Evolutionary conservation across 37 sponge, comb jelly and placozoan species (phyloP), one percentile per base, ranked within the genome.

Genomic region (Beroe ovata): DNA sequence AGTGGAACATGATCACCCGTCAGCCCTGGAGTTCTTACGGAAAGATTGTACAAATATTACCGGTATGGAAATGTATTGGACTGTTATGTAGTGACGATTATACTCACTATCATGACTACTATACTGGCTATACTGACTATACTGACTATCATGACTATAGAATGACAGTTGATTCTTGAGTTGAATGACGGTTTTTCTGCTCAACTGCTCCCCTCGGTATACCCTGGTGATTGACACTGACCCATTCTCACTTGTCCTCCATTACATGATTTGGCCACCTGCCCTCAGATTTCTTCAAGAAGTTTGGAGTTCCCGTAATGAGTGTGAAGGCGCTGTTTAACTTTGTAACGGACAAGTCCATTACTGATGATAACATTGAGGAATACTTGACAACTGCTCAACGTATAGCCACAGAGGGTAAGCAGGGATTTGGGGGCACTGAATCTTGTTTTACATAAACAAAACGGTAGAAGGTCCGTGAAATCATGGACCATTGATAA

Each of bases 1-100:
- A 0, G 99, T 99, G 19, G 99, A 98, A 54, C 99, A 98, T 88
- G 95, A 98, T 39, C 99, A 99, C 54, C 99, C 99, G 6, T 93
- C 94, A 16, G 99, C 99, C 32, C 88, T 99, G 25, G 96, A 95
- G 29, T 99, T 99, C 88, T 90, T 99, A 14, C 41, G 99, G 33
- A 96, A 96, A 33, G 99, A 99, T 71, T 99, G 99, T 64, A 14
- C 90, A 11, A 99, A 99, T 89, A 88, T 96, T 4, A 99, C 94
- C 0, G 91, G 91, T 91, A n/a, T n/a, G n/a, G n/a, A n/a, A n/a
- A n/a, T n/a, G n/a, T n/a, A n/a, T n/a, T n/a, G n/a, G n/a, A n/a
- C n/a, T n/a, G n/a, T n/a, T n/a, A n/a, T n/a, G n/a, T n/a, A n/a
- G n/a, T n/a, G n/a, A n/a, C n/a, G n/a, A n/a, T n/a, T n/a, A n/a